Conservation (phyloP, 1,140 invertebrate species). For the Aphelinus atriplicis region DNA sequence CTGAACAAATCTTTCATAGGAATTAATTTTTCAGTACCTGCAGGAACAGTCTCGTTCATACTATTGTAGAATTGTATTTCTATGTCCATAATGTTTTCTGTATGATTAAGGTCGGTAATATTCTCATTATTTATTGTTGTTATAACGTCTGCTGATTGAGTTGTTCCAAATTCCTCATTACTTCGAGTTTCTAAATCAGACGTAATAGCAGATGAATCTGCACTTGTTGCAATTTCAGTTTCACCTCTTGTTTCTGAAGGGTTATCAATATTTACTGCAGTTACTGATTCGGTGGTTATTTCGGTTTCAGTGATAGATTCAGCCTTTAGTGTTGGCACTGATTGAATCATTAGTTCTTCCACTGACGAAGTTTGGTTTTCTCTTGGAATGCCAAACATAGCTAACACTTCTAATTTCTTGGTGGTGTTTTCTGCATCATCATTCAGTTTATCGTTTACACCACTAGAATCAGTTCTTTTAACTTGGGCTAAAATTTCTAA, state of each 20-base stretch:
- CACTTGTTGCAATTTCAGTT: neutral
- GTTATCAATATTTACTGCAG: constrained; percentile 2
- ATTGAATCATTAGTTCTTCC: neutral
- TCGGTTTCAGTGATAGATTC: neutral
- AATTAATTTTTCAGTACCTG: constrained; percentile 27
- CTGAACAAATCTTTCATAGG: constrained; percentile 3
- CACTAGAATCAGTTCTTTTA: constrained; percentile 26
- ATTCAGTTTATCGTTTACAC: constrained; percentile 14
- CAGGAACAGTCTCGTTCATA: constrained; percentile 8
- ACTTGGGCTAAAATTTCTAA: constrained; percentile 31
- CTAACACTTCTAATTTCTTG: constrained; percentile 31
- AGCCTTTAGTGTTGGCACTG: too few relatives aligned
- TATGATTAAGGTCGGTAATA: neutral
- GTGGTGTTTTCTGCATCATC: constrained; percentile 3
- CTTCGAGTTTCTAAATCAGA: neutral
- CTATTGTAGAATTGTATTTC: constrained; percentile 22
- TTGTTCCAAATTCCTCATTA: neutral
- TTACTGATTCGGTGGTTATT: constrained; percentile 9
- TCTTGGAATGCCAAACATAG: constrained; percentile 35
- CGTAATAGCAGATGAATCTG: neutral
- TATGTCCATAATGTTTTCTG: constrained; percentile 12
- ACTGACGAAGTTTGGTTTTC: neutral
- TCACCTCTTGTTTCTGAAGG: neutral
- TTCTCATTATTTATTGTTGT: neutral
- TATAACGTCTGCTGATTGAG: neutral